Base-by-base conservation (phyloP, 2,797 vertebrate genomes). In the Pelodytes ibericus region DNA sequence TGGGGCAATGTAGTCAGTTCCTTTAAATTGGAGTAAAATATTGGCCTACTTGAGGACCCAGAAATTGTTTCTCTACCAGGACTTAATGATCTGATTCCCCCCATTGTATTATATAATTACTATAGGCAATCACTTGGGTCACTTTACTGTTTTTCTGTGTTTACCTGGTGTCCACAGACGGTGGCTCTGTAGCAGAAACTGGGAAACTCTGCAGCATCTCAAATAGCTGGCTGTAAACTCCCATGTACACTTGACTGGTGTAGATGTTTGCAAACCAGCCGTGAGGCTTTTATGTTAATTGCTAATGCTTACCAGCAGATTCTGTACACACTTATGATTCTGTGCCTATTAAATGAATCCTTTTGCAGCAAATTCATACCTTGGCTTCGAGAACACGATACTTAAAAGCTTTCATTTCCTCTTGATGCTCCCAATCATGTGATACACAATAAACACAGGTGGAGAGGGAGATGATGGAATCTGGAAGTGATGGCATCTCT, bases 191-290 rank as follows among this genome's bases (percentile, higher is more conserved):
- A 30, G 31, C 56, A 10, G n/a, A 69, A 73, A 57, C 63, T 30
- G 30, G n/a, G n/a, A 71, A 59, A 56, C 11, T 24, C 20, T 22
- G 25, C 65, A 33, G 44, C 57, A 22, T 74, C 64, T 73, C 69
- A 73, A 71, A 79, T 74, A 64, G 41, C 58, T 58, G 27, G 71
- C 69, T 71, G 69, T 79, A 73, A 79, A 67, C 70, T 72, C 31
- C 63, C 70, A 78, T 71, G 53, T 72, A 73, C 76, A 72, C 70
- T 68, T 79, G 67, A 60, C 64, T 63, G 71, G 77, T 79, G 77
- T 64, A 79, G 77, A 79, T 74, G 77, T 79, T 79, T 79, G 71
- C 71, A 73, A 73, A 79, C 64, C 77, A 79, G 77, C 68, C 77
- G 31, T 33, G 64, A 69, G 77, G 57, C 77, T 69, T 79, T 79